Conservation (phyloP, 1,140 invertebrate genomes). For the Trichoplusia ni region DNA sequence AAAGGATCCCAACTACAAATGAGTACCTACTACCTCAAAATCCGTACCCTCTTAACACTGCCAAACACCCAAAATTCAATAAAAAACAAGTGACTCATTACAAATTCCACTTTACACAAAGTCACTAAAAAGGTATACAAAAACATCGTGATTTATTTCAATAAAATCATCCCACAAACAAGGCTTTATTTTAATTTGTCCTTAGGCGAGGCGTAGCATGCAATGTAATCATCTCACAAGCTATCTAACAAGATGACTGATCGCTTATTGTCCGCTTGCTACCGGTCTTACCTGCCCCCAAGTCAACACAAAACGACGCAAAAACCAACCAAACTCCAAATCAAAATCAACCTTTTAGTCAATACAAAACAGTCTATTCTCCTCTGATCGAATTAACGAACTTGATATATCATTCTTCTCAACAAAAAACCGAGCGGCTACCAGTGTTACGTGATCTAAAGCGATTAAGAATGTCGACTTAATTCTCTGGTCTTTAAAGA, state of each 20-base stretch:
- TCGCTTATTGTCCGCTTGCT: constrained; percentile 73
- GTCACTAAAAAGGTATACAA: constrained; percentile 22
- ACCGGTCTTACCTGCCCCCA: constrained; percentile 62
- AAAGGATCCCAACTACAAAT: too few relatives aligned
- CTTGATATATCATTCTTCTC: constrained; percentile 20
- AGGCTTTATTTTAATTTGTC: constrained; percentile 61
- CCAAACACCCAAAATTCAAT: constrained; percentile 22
- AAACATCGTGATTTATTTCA: constrained; percentile 17
- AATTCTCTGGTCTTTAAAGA: not conserved
- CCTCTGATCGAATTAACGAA: not conserved
- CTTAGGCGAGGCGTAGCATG: constrained; percentile 56
- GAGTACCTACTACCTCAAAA: too few relatives aligned
- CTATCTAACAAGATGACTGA: constrained; percentile 72
- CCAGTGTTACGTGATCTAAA: constrained; percentile 42
- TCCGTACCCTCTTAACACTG: constrained; percentile 20
- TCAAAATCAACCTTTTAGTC: constrained; percentile 33
- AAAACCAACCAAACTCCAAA: constrained; percentile 20
- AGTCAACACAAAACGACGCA: constrained; percentile 29
- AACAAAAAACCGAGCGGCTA: constrained; percentile 30
- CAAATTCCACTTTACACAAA: constrained; percentile 14
- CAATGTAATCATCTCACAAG: constrained; percentile 65
- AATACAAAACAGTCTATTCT: constrained; percentile 13
- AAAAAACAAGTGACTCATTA: constrained; percentile 25
- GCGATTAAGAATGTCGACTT: constrained; percentile 5
- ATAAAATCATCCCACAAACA: constrained; percentile 15